These are phyloP conservation scores for Ibidorhyncha struthersii DNA, from an alignment of 2,113 vertebrate species.

Conservation along the genomic window DNA sequence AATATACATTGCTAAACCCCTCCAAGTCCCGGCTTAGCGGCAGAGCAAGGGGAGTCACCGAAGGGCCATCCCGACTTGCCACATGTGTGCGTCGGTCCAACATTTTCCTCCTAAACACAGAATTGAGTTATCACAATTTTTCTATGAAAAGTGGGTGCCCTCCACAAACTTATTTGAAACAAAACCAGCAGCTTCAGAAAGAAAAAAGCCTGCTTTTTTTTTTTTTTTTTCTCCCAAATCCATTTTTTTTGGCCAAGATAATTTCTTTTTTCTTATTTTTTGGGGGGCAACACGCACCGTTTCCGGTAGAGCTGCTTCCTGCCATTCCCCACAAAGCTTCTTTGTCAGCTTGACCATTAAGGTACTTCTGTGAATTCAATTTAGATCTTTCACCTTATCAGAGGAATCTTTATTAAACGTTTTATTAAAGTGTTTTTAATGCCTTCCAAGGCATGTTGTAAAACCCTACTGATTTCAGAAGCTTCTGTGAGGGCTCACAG, in stretches of 20 bases:
- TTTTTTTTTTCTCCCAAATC: fast-evolving
- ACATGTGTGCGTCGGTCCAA: fast-evolving
- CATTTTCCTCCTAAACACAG: not conserved
- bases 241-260: not conserved
- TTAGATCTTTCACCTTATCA: not conserved
- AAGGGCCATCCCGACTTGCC: not conserved
- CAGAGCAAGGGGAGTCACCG: not conserved
- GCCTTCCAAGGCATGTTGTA: not conserved
- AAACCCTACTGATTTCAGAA: not conserved
- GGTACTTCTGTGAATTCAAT: not conserved
- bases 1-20: fast-evolving
- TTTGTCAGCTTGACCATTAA: not conserved
- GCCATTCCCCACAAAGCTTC: not conserved
- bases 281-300: not conserved
- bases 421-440: slow-evolving; percentile 19
- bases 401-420: not conserved
- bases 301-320: not conserved
- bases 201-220: not conserved
- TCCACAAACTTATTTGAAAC: not conserved
- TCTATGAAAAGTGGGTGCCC: not conserved
- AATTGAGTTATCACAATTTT: not conserved
- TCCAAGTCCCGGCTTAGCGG: not conserved
- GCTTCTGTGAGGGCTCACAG: not conserved
- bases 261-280: not conserved
- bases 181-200: not conserved